These are phyloP conservation scores for Phrixothrix hirtus DNA, from an alignment of 2,888 invertebrate species.

Conservation along the genomic window DNA sequence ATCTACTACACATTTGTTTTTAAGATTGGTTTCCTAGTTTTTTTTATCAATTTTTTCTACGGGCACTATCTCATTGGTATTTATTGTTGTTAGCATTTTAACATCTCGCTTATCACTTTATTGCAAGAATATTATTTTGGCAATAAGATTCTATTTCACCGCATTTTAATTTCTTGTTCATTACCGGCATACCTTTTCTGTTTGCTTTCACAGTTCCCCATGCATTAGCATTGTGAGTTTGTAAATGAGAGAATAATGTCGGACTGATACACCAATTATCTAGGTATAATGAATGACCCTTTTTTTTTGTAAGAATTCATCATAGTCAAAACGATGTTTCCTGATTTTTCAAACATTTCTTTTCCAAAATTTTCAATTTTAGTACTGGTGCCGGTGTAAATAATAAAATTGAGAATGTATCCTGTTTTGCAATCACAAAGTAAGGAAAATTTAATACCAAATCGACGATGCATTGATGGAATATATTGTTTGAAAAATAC, in stretches of 20 bases:
- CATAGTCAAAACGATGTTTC: constrained; percentile 31
- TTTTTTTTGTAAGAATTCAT: constrained; percentile 30
- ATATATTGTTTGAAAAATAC: too few species aligned
- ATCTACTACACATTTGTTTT: constrained; percentile 42
- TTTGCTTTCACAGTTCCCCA: constrained; percentile 38
- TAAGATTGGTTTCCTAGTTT: constrained; percentile 27
- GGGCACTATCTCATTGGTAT: constrained; percentile 26
- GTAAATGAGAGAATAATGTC: constrained; percentile 10
- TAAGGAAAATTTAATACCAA: constrained; percentile 36
- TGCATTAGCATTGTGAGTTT: constrained; percentile 26
- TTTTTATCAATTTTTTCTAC: constrained; percentile 25
- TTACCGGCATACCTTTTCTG: constrained; percentile 36
- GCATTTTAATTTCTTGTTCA: background rate
- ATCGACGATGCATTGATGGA: too few species aligned
- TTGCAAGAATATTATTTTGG: constrained; percentile 31
- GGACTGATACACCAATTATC: constrained; percentile 43
- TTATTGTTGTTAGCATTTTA: constrained; percentile 35
- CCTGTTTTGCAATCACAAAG: constrained; percentile 39
- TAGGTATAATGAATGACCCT: constrained; percentile 35
- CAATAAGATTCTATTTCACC: background rate
- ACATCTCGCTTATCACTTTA: constrained; percentile 45
- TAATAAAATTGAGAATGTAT: constrained; percentile 35
- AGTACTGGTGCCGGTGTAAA: constrained; percentile 33
- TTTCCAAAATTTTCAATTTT: constrained; percentile 4
- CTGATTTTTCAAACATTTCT: constrained; percentile 31